These are phyloP conservation scores for Diadumene lineata DNA, from an alignment of 92 coral and sea anemone genomes.

Conservation along the genomic window DNA sequence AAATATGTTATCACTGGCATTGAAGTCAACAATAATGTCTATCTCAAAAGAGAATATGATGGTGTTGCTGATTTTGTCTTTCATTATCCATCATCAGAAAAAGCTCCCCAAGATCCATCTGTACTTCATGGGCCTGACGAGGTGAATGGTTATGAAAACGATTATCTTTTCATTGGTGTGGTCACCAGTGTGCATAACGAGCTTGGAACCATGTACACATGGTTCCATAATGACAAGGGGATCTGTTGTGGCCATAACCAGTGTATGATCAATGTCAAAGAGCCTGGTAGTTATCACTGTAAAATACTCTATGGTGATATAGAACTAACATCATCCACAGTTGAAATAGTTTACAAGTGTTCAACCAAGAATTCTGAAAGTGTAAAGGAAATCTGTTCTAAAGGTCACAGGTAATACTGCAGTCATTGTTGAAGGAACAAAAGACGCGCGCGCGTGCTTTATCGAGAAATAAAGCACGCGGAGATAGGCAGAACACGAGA, in stretches of 20 bases:
- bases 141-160: slow-evolving; percentile 10
- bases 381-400: too few relatives aligned
- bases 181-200: slow-evolving; percentile 19
- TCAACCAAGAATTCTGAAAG: too few relatives aligned
- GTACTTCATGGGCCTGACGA: slow-evolving; percentile 5
- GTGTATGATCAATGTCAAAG: slow-evolving; percentile 27
- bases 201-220: slow-evolving; percentile 10
- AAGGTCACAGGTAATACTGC: too few relatives aligned
- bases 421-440: too few relatives aligned
- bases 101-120: not conserved
- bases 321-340: slow-evolving; percentile 4
- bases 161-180: slow-evolving; percentile 12
- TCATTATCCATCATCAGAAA: not conserved
- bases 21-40: slow-evolving; percentile 7
- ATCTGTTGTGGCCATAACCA: slow-evolving; percentile 25
- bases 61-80: not conserved
- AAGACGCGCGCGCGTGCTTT: too few relatives aligned
- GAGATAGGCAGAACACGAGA: too few relatives aligned
- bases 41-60: slow-evolving; percentile 10
- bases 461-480: too few relatives aligned
- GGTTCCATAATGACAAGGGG: slow-evolving; percentile 13
- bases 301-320: slow-evolving; percentile 25
- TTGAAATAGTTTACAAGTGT: slow-evolving; percentile 22
- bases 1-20: slow-evolving; percentile 4
- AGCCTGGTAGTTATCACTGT: slow-evolving; percentile 21